phyloP scores from a whole-genome alignment of 1,140 invertebrate species.

The Atta texana region DNA sequence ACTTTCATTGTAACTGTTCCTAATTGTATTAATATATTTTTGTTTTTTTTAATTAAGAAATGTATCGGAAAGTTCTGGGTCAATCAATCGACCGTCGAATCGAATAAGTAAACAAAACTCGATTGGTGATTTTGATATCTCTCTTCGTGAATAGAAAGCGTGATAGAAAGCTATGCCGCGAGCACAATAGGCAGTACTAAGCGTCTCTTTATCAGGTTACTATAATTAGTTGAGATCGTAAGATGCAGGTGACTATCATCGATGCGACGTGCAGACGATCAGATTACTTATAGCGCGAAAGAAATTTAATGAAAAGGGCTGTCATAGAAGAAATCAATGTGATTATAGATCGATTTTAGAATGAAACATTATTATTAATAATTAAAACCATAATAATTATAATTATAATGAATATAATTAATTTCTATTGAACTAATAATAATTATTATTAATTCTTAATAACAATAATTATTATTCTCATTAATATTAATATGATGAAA shows the following conservation, averaged over 20 bases:
- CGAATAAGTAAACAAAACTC: constrained; percentile 39
- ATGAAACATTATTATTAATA: not conserved
- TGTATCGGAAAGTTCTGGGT: not conserved
- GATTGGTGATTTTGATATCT: constrained; percentile 53
- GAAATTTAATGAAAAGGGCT: not conserved
- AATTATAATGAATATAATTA: no score
- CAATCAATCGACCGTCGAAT: constrained; percentile 2
- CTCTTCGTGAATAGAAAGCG: constrained; percentile 58
- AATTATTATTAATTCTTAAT: not conserved
- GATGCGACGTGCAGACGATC: constrained; percentile 12
- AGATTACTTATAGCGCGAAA: constrained; percentile 6
- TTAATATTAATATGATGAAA: not conserved
- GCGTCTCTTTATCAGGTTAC: constrained; percentile 56
- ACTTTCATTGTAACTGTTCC: not conserved
- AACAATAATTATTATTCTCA: not conserved
- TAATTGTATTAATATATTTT: not conserved
- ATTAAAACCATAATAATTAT: not conserved
- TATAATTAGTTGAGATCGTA: constrained; percentile 61
- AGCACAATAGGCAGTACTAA: constrained; percentile 55
- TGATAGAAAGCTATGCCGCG: constrained; percentile 59
- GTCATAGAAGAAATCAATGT: not conserved
- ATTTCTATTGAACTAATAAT: no score
- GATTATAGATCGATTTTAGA: not conserved
- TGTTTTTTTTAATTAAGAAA: not conserved
- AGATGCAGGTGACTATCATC: constrained; percentile 48